These are phyloP conservation scores for Australoheros facetus DNA, from an alignment of 2,797 vertebrate species.

Conservation along the genomic window DNA sequence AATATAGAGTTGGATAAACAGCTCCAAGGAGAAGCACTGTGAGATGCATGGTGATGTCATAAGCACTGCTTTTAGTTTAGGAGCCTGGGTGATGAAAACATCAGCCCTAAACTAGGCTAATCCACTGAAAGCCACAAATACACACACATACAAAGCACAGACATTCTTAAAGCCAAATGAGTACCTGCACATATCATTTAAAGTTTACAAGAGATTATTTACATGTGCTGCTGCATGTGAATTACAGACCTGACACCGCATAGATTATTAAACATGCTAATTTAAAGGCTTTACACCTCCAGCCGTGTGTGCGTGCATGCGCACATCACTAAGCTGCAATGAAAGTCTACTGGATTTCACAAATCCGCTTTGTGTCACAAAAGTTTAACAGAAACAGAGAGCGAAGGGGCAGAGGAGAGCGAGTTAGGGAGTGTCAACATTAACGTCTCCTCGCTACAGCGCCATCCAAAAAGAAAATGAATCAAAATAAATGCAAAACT, in stretches of 20 bases:
- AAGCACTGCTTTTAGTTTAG: slow-evolving; percentile 46
- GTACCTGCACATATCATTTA: slow-evolving; percentile 3
- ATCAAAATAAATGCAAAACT: neutral
- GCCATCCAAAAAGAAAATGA: neutral
- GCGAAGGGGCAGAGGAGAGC: slow-evolving; percentile 27
- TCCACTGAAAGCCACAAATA: slow-evolving; percentile 55
- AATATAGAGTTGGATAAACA: slow-evolving; percentile 68
- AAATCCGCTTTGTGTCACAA: slow-evolving; percentile 74
- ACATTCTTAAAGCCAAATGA: neutral
- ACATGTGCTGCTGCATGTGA: slow-evolving; percentile 38
- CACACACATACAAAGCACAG: slow-evolving; percentile 3
- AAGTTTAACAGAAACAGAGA: slow-evolving; percentile 50
- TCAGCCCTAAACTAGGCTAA: slow-evolving; percentile 62
- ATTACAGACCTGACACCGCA: slow-evolving; percentile 14
- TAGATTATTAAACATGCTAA: slow-evolving; percentile 49
- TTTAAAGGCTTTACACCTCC: slow-evolving; percentile 43
- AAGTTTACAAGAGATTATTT: slow-evolving; percentile 38
- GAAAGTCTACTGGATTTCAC: slow-evolving; percentile 59
- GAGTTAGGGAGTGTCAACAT: slow-evolving; percentile 11
- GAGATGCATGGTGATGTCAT: slow-evolving; percentile 66
- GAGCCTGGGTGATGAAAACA: slow-evolving; percentile 55
- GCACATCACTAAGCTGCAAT: slow-evolving; percentile 40
- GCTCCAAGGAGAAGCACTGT: slow-evolving; percentile 52
- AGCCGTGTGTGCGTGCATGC: slow-evolving; percentile 10
- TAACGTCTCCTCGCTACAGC: neutral